Evolutionary conservation across 2,113 vertebrate species (phyloP).

Genomic region (Fulica atra): DNA sequence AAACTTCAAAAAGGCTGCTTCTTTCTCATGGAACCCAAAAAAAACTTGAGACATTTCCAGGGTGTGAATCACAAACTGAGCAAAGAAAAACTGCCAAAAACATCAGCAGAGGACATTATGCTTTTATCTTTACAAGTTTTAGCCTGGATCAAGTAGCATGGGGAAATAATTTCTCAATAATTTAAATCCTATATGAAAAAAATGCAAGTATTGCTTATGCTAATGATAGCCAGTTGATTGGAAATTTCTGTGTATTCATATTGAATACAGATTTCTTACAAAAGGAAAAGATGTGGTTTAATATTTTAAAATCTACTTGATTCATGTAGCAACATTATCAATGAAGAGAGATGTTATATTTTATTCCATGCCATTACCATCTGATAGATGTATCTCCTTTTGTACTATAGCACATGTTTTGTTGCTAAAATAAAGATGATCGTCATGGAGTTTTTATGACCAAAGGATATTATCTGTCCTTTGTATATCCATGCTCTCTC

Average conservation of each 20-base stretch:
- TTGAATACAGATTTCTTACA: background rate
- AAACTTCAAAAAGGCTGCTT: background rate
- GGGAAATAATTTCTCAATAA: background rate
- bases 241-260: background rate
- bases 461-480: background rate
- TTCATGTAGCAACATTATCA: background rate
- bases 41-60: background rate
- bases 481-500: background rate
- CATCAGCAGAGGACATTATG: background rate
- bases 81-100: background rate
- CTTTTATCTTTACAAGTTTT: background rate
- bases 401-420: background rate
- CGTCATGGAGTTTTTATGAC: background rate
- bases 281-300: background rate
- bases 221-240: background rate
- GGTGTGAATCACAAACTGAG: background rate
- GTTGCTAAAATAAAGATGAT: background rate
- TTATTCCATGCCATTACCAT: background rate
- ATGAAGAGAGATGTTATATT: background rate
- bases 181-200: background rate
- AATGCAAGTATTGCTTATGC: background rate
- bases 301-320: background rate
- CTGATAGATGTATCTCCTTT: background rate
- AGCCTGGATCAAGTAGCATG: background rate
- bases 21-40: background rate